Base-by-base conservation (phyloP, 2,113 vertebrate species). In the Anarrhichthys ocellatus region DNA sequence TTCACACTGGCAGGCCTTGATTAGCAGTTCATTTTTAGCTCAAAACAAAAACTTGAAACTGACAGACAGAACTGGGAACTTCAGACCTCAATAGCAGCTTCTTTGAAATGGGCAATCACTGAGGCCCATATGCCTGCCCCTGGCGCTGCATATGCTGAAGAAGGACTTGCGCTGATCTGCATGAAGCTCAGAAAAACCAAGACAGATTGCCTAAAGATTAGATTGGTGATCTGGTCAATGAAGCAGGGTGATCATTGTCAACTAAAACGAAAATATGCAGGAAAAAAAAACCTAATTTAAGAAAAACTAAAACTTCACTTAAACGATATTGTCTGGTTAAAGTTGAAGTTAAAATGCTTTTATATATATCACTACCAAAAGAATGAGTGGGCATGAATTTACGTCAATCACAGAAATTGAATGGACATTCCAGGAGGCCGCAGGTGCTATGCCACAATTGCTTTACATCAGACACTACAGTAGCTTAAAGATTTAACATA, bases 1-100 rank as follows among this genome's bases (percentile, higher is more conserved):
- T 59, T 29, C 56, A 59, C 24, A 6, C 56, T 29, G 56, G 56
- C 24, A 29, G 24, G 24, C 56, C 22, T 27, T 29, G 56, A 29
- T 59, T 29, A 59, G 24, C 11, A 27, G 11, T 56, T 56, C 20
- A 59, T 59, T 29, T 59, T 27, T 59, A 29, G 11, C n/a, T 56
- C n/a, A 56, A 56, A 59, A 59, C 13, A 59, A 59, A 59, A 59
- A 59, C 56, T 14, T 59, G 56, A 59, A 59, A 59, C 56, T 59
- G 56, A 59, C n/a, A 59, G 56, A 59, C 24, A 17, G 27, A 59
- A 29, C 27, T 59, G n/a, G 24, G 24, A 59, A 27, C 56, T 59
- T 59, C 27, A 29, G 56, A 59, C 56, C 56, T 29, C n/a, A 24
- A 5, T 8, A 59, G 56, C 56, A 59, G 13, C 24, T 59, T 59